These are phyloP conservation scores for Athene noctua DNA, from an alignment of 2,113 vertebrate genomes.

Conservation along the genomic window DNA sequence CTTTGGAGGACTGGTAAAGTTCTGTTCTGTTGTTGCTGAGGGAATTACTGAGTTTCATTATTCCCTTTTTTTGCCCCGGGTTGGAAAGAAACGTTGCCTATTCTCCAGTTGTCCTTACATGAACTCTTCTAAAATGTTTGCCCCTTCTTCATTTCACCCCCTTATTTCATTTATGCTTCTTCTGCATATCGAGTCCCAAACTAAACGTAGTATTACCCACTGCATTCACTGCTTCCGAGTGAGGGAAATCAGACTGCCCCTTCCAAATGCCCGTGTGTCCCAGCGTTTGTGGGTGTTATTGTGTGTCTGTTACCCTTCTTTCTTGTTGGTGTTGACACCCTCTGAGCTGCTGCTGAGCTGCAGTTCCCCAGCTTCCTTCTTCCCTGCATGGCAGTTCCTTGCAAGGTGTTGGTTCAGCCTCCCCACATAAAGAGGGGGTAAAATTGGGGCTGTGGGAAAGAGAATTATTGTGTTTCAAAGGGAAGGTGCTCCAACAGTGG, in stretches of 20 bases:
- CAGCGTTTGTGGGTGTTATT: neutral
- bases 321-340: neutral
- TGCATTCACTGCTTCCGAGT: neutral
- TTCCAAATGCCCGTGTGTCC: neutral
- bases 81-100: neutral
- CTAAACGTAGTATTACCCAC: neutral
- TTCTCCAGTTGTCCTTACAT: neutral
- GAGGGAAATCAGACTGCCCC: neutral
- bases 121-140: neutral
- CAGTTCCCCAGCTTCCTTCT: neutral
- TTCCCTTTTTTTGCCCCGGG: neutral
- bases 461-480: neutral
- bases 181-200: neutral
- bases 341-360: neutral
- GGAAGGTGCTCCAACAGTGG: neutral
- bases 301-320: neutral
- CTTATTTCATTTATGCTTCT: neutral
- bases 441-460: accelerated
- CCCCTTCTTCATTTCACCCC: neutral
- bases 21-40: neutral
- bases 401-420: neutral
- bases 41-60: neutral
- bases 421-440: neutral
- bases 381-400: neutral
- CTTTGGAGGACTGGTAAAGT: neutral